Percentiles rank a stretch among this genome's conserved stretches.
Conservation (phyloP, 2,888 invertebrate genomes). For the Cephus sareptanus region DNA sequence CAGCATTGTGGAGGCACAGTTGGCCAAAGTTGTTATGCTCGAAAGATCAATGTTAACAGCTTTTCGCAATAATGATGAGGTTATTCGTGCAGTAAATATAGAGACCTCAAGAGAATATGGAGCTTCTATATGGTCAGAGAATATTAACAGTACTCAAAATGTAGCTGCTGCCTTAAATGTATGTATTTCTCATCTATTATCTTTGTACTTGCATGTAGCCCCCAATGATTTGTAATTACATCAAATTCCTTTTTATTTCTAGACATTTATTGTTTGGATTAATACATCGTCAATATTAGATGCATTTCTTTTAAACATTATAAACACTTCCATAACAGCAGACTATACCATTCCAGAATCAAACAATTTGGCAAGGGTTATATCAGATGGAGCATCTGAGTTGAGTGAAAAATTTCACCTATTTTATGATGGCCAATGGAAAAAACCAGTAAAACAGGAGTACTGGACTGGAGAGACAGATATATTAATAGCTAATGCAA, state of each 20-base stretch:
- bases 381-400: not conserved
- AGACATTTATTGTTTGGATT: conserved; percentile 25
- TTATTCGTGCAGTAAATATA: conserved; percentile 8
- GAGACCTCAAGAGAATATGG: conserved; percentile 10
- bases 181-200: not conserved
- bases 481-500: conserved; percentile 22
- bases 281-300: conserved; percentile 15
- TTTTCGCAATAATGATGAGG: conserved; percentile 29
- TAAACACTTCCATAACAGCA: not conserved
- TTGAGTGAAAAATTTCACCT: conserved; percentile 21
- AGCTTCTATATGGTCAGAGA: conserved; percentile 30
- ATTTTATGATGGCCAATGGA: conserved; percentile 33
- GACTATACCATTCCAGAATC: not conserved
- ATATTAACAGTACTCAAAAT: conserved; percentile 27
- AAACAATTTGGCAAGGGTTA: not conserved
- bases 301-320: not conserved
- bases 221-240: not conserved
- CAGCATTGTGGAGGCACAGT: conserved; percentile 24
- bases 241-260: not conserved
- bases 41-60: conserved; percentile 24
- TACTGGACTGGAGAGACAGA: conserved; percentile 23
- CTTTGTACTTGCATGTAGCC: not conserved
- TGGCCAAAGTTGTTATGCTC: conserved; percentile 14
- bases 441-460: conserved; percentile 23
- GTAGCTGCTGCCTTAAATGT: conserved; percentile 19